Percentiles rank a stretch among this genome's conserved stretches.
These are phyloP conservation scores for Paralichthys olivaceus DNA, from an alignment of 2,113 vertebrate species.

Conservation along the genomic window DNA sequence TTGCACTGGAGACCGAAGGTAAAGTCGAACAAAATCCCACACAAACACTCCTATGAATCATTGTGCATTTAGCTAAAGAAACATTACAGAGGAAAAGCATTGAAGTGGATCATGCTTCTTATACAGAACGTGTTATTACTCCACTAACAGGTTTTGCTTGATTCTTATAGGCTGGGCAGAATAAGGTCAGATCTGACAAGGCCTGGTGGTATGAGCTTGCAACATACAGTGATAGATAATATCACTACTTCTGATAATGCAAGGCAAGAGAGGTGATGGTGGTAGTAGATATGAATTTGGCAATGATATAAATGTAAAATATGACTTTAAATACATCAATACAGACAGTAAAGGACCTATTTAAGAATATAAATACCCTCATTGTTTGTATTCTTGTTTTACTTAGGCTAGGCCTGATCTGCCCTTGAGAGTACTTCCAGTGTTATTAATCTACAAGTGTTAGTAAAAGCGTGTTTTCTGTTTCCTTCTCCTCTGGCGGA, in stretches of 20 bases:
- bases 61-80: background rate
- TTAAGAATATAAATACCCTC: background rate
- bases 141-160: conserved; percentile 49
- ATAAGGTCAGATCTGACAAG: conserved; percentile 15
- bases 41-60: background rate
- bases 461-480: background rate
- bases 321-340: background rate
- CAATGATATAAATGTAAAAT: background rate
- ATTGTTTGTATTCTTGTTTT: background rate
- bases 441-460: background rate
- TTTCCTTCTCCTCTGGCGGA: conserved; percentile 49
- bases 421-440: background rate
- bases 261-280: background rate
- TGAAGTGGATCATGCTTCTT: background rate
- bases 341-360: background rate
- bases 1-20: background rate
- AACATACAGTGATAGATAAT: background rate
- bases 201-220: background rate
- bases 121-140: background rate
- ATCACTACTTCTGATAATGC: background rate
- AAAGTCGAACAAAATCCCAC: too few species aligned
- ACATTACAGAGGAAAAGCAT: background rate
- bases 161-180: conserved; percentile 10
- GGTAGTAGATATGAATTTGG: background rate
- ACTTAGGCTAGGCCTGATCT: background rate